Base-by-base conservation (phyloP, 1,140 invertebrate genomes). In the Telenomus remus region DNA sequence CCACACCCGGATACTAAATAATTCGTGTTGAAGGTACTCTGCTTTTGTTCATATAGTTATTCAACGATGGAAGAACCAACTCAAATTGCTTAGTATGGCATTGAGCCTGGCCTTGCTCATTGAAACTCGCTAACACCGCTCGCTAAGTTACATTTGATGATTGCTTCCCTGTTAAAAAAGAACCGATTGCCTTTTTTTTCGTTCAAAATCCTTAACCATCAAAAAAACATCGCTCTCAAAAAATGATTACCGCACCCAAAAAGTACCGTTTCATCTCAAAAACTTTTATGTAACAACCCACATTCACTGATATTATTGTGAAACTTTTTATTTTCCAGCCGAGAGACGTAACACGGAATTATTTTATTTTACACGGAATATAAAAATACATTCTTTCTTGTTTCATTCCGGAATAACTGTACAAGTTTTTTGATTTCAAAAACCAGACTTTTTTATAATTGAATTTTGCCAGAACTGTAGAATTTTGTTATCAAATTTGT, bases 21-120 rank as follows among this genome's bases (percentile, higher is more conserved):
- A 44, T 44, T 44, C 13, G 11, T 44, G 43, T 44, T 57, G 34
- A 53, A 47, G 43, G 27, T 53, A 59, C 42, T 46, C 48, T 12
- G 33, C 16, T n/a, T n/a, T n/a, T n/a, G n/a, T 34, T 12, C 43
- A 9, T 47, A 7, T 12, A 12, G 11, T 11, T 12, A 33, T 8
- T 66, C 27, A 57, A 57, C 47, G 33, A 68, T 39, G 55, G 43
- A 50, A 59, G 54, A 46, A 68, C 39, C 39, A 33, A 68, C 53
- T 65, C 44, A 33, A 15, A 19, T 13, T 19, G 55, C 46, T 59
- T 68, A 53, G 19, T 7, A 35, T 47, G 64, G 51, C 64, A 68
- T 68, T 68, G 64, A 68, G 33, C 27, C 15, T 60, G 65, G 48
- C 65, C 65, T 69, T 69, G 65, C 42, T 69, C 16, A 60, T 69